These are phyloP conservation scores for Acleris holmiana DNA, from an alignment of 2,888 invertebrate species.

Conservation along the genomic window DNA sequence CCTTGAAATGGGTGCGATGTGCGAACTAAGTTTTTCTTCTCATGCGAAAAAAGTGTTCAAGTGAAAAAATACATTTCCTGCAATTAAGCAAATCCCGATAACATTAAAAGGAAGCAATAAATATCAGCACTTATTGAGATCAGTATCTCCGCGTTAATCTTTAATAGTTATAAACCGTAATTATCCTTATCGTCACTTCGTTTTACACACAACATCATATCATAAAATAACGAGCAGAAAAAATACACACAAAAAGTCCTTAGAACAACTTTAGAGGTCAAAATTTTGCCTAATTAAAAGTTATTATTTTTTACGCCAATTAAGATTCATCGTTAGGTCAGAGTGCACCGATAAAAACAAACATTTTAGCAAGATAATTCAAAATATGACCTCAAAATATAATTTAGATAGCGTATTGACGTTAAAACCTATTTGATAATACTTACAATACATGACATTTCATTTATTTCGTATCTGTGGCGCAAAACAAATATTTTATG, in stretches of 20 bases:
- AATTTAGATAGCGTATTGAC: too few species aligned
- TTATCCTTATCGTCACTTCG: slow-evolving; percentile 1
- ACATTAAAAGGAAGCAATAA: slow-evolving; percentile 20
- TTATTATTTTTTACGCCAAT: not conserved
- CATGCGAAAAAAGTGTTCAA: too few species aligned
- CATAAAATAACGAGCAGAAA: too few species aligned
- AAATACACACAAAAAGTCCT: too few species aligned
- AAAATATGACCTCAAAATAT: not conserved
- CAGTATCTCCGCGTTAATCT: slow-evolving; percentile 19
- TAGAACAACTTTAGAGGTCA: too few species aligned
- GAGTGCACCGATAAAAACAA: not conserved
- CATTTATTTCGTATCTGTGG: not conserved
- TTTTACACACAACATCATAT: not conserved
- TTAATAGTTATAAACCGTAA: slow-evolving; percentile 15
- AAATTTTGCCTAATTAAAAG: too few species aligned
- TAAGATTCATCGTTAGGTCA: not conserved
- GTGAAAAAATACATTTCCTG: not conserved
- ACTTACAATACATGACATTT: too few species aligned
- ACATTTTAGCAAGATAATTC: not conserved
- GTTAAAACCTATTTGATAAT: too few species aligned
- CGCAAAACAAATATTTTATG: not conserved
- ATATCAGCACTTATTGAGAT: slow-evolving; percentile 12
- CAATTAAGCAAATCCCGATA: not conserved
- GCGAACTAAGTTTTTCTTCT: not conserved
- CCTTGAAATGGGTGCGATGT: too few species aligned